phyloP scores from a whole-genome alignment of 2,113 vertebrate species.

The Perca fluviatilis region DNA sequence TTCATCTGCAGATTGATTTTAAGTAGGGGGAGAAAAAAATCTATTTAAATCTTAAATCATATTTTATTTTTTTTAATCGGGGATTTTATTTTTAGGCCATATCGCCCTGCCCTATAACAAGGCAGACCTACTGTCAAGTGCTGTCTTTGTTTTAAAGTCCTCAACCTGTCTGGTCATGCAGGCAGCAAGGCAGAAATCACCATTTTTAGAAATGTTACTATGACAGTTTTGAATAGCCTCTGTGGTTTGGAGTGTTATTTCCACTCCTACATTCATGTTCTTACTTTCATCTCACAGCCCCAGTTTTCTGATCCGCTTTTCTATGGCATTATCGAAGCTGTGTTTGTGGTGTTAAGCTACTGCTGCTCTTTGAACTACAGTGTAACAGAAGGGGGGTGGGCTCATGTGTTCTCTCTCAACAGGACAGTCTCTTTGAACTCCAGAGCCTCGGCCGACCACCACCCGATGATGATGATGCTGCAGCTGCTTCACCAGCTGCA shows the following conservation, averaged over 20 bases:
- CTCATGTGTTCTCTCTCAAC: constrained; percentile 45
- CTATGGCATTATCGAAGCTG: background rate
- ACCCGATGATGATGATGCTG: constrained; percentile 34
- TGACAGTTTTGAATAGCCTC: background rate
- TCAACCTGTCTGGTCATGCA: constrained; percentile 1
- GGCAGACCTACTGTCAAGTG: no score
- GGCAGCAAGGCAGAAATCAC: background rate
- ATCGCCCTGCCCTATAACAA: background rate
- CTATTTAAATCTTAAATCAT: no score
- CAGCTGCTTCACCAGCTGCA: constrained; percentile 26
- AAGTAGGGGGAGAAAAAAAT: no score
- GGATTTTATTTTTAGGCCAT: no score
- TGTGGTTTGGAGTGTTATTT: background rate
- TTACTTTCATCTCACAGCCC: background rate
- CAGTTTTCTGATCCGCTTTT: background rate
- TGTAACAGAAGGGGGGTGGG: constrained; percentile 7
- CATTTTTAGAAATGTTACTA: constrained; percentile 14
- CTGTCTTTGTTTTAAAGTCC: background rate
- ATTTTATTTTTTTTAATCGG: no score
- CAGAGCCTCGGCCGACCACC: constrained; percentile 44
- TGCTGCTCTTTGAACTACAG: background rate
- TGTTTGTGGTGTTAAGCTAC: background rate
- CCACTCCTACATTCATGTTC: background rate
- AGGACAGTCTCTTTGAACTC: constrained; percentile 67
- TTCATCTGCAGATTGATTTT: no score